phyloP scores from a whole-genome alignment of 2,888 invertebrate genomes.

The Andrena praecox region DNA sequence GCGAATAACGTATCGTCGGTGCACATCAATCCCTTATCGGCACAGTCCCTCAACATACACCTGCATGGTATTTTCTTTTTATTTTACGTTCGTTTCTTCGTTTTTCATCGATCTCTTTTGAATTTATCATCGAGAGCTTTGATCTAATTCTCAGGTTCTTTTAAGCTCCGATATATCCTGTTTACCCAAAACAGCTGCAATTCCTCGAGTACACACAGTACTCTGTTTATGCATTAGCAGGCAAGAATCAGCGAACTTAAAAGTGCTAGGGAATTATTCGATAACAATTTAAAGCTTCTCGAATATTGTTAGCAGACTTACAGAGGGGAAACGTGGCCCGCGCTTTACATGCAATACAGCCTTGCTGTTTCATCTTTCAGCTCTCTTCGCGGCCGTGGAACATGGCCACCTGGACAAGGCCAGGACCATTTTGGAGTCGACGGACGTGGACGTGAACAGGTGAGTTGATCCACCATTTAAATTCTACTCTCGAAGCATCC shows the following conservation, averaged over 20 bases:
- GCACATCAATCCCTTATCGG: conserved; percentile 81
- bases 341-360: not conserved
- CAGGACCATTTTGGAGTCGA: conserved; percentile 95
- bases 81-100: not conserved
- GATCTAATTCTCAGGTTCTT: not conserved
- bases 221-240: too few relatives aligned
- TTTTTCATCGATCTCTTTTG: not conserved
- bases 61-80: conserved; percentile 80
- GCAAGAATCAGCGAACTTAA: too few relatives aligned
- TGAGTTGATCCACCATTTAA: conserved; percentile 82
- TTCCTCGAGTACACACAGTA: too few relatives aligned
- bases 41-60: conserved; percentile 83
- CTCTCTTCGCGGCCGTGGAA: conserved; percentile 97
- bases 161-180: not conserved
- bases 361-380: conserved; percentile 87
- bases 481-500: not conserved
- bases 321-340: not conserved
- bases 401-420: conserved; percentile 97
- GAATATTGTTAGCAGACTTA: not conserved
- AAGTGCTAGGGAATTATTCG: too few relatives aligned
- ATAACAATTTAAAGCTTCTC: too few relatives aligned
- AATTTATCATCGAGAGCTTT: not conserved
- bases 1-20: conserved; percentile 77
- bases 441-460: conserved; percentile 98
- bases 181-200: too few relatives aligned